Evolutionary conservation across 1,140 invertebrate genomes (phyloP).

Genomic region (Bombus affinis): DNA sequence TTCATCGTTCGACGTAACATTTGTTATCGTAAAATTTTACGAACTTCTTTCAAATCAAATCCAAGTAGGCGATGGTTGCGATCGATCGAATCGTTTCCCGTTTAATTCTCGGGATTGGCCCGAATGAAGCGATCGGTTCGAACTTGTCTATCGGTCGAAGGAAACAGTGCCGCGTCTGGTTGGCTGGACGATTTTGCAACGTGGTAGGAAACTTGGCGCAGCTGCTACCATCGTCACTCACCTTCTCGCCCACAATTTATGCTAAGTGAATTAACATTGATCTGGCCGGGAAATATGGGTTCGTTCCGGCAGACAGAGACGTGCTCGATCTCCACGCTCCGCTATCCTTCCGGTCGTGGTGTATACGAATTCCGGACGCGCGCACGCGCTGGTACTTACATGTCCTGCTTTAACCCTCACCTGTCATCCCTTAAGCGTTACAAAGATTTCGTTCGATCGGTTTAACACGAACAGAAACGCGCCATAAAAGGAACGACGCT

Average conservation of each 20-base stretch:
- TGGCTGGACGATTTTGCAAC: slow-evolving; percentile 29
- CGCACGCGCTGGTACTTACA: not conserved
- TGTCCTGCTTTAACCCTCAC: not conserved
- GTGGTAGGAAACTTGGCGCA: slow-evolving; percentile 51
- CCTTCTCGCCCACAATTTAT: slow-evolving; percentile 56
- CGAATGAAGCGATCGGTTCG: not conserved
- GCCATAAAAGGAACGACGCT: not conserved
- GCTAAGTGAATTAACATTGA: slow-evolving; percentile 67
- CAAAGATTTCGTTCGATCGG: slow-evolving; percentile 12
- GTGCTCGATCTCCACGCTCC: not conserved
- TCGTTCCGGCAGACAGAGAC: slow-evolving; percentile 34
- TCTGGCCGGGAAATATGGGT: slow-evolving; percentile 53
- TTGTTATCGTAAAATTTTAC: not conserved
- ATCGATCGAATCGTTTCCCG: not conserved
- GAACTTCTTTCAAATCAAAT: not conserved
- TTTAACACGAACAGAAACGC: slow-evolving; percentile 33
- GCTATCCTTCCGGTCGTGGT: not conserved
- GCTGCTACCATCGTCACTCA: slow-evolving; percentile 57
- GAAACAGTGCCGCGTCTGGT: slow-evolving; percentile 29
- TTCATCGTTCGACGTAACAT: not conserved
- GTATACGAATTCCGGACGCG: slow-evolving; percentile 36
- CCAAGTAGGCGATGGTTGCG: not conserved
- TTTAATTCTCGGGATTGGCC: not conserved
- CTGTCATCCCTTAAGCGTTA: slow-evolving; percentile 20
- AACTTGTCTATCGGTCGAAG: slow-evolving; percentile 39